Conservation (phyloP, 2,113 vertebrate genomes). For the Tenebrosternarchus preto region DNA sequence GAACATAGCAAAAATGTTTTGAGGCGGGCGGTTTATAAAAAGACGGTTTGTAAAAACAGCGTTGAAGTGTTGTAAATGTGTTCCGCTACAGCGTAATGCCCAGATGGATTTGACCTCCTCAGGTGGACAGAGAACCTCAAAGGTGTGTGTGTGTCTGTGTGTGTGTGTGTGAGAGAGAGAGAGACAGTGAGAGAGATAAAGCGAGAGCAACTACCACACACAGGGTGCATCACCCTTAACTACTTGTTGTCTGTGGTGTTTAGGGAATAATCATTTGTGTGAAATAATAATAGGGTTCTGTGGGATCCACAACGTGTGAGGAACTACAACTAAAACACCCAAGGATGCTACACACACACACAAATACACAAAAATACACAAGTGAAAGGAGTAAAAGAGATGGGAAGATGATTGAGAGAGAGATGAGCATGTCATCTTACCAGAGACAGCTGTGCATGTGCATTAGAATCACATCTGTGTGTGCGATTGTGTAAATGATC, state of each 20-base stretch:
- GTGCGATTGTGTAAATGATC: conserved; percentile 44
- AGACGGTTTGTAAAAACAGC: conserved; percentile 13
- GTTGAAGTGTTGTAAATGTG: conserved; percentile 34
- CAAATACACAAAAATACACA: conserved; percentile 26
- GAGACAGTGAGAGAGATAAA: no score
- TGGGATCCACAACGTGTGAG: no score
- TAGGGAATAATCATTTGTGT: no score
- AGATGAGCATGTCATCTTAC: conserved; percentile 37
- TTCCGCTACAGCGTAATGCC: not conserved
- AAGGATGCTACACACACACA: conserved; percentile 32
- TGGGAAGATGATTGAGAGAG: conserved; percentile 62
- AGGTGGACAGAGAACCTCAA: not conserved
- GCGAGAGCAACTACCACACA: no score
- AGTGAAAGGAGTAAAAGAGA: conserved; percentile 66
- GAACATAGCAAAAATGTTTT: conserved; percentile 6
- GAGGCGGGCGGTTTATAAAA: conserved; percentile 16
- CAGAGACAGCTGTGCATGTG: conserved; percentile 21
- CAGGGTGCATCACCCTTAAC: no score
- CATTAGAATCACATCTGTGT: conserved; percentile 17
- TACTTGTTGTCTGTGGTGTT: no score
- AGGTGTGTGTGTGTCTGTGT: no score
- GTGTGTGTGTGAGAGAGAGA: no score
- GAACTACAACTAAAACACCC: conserved; percentile 55
- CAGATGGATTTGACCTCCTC: not conserved
- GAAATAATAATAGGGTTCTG: not conserved